Percentiles rank a stretch among this genome's conserved stretches.
Conservation (phyloP, 2,113 vertebrate genomes). For the Octodon degus region DNA sequence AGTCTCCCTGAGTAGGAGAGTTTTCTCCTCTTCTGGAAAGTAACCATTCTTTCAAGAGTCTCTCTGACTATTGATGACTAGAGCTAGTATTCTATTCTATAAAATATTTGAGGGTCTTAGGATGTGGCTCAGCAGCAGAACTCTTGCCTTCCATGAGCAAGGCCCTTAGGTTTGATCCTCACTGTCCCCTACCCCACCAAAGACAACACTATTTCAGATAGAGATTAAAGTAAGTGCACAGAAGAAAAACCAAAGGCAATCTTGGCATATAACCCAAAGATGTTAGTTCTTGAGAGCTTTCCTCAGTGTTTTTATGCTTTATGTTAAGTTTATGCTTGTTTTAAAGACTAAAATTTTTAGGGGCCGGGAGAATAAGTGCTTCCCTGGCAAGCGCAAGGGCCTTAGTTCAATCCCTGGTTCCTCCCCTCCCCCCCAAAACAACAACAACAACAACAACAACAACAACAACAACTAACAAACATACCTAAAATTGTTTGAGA, state of each 20-base stretch:
- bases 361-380: no score
- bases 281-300: not conserved
- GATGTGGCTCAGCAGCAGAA: not conserved
- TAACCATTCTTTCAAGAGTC: not conserved
- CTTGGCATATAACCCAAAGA: not conserved
- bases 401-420: no score
- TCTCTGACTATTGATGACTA: not conserved
- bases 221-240: not conserved
- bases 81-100: not conserved
- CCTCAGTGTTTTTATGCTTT: constrained; percentile 9
- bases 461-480: no score
- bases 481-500: not conserved
- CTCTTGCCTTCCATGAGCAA: not conserved
- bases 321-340: constrained; percentile 23
- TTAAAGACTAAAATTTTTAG: not conserved
- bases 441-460: no score
- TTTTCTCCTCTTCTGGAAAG: not conserved
- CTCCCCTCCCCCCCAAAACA: no score
- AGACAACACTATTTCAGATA: not conserved
- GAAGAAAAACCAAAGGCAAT: not conserved
- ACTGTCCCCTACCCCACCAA: no score
- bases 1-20: not conserved
- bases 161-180: not conserved
- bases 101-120: not conserved
- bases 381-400: no score